Evolutionary conservation across 2,113 vertebrate genomes (phyloP).

Genomic region (Cichladusa arquata): DNA sequence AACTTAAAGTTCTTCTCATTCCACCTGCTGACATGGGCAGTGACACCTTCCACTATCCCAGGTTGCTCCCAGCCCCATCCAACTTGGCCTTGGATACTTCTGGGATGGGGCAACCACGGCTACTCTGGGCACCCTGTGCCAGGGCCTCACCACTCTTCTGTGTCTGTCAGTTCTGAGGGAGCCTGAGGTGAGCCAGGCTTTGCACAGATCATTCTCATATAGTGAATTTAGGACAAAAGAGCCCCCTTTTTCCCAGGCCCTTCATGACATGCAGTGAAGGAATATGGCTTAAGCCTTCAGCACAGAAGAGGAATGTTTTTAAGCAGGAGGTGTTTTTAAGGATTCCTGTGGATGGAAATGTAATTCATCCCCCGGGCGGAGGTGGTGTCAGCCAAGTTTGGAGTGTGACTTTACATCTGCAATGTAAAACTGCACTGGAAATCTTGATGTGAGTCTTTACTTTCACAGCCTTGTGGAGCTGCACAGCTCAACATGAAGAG

Average conservation of each 20-base stretch:
- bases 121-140: neutral
- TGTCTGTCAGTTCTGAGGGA: neutral
- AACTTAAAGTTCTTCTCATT: neutral
- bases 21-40: neutral
- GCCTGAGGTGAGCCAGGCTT: neutral
- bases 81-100: neutral
- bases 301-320: neutral
- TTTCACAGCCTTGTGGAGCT: neutral
- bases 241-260: neutral
- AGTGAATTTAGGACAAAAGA: neutral
- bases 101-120: neutral
- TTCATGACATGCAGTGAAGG: neutral
- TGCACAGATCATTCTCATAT: neutral
- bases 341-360: neutral
- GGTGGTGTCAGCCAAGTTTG: neutral
- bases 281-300: neutral
- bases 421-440: neutral
- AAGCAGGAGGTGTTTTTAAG: neutral
- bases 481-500: accelerated
- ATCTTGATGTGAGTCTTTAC: neutral
- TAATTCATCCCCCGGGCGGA: accelerated
- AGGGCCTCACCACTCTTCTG: neutral
- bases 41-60: neutral
- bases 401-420: neutral
- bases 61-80: neutral